Conservation (phyloP, 2,113 vertebrate genomes). For the Carettochelys insculpta region DNA sequence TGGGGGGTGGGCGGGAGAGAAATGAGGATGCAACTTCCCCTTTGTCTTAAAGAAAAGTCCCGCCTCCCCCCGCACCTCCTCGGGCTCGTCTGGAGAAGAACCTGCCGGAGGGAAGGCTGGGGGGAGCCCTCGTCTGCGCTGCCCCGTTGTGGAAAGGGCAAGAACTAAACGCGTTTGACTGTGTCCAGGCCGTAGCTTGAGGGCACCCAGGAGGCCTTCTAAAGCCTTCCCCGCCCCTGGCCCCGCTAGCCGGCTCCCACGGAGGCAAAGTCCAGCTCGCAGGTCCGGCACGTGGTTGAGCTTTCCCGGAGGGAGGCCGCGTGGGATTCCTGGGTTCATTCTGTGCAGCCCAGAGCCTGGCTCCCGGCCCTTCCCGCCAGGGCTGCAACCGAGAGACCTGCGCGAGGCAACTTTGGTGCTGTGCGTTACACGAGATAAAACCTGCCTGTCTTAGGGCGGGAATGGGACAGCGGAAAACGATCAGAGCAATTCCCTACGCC, state of each 20-base stretch:
- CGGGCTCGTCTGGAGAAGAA: background rate
- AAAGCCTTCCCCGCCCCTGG: no score
- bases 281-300: rapidly evolving
- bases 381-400: background rate
- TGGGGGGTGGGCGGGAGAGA: background rate
- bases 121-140: no score
- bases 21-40: background rate
- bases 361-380: background rate
- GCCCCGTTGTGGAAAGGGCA: background rate
- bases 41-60: background rate
- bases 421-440: background rate
- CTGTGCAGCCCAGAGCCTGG: no score
- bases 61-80: background rate
- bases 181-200: background rate
- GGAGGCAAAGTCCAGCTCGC: background rate
- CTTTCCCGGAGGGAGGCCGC: background rate
- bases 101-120: background rate
- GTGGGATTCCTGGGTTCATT: no score
- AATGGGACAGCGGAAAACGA: background rate
- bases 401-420: background rate
- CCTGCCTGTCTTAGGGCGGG: background rate
- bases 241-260: no score
- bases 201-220: background rate
- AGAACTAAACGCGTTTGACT: no score
- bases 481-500: background rate